Percentiles rank a stretch among this genome's conserved stretches.
These are phyloP conservation scores for Anorthoa munda DNA, from an alignment of 2,888 invertebrate species.

Conservation along the genomic window DNA sequence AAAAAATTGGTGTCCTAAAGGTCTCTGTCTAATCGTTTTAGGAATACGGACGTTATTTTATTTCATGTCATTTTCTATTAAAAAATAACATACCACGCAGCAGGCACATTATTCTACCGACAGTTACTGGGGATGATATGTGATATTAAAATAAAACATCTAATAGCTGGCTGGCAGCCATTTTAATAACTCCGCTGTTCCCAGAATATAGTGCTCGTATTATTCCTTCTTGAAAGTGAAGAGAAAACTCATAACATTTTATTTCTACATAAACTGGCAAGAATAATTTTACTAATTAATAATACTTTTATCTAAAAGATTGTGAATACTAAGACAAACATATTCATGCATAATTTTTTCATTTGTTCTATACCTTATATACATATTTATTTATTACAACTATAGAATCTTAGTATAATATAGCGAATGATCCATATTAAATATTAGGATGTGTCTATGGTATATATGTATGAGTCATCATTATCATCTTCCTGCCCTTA, in stretches of 20 bases:
- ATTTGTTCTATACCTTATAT: neutral
- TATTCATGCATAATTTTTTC: neutral
- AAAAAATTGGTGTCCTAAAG: neutral
- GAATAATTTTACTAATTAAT: neutral
- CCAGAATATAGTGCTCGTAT: conserved; percentile 14
- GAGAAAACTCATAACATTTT: conserved; percentile 10
- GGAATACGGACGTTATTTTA: neutral
- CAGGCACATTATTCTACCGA: conserved; percentile 21
- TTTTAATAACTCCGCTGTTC: conserved; percentile 45
- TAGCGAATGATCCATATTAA: too few species aligned
- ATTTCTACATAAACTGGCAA: neutral
- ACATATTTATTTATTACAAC: too few species aligned
- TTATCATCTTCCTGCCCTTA: too few species aligned
- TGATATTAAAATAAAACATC: conserved; percentile 54
- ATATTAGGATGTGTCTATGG: too few species aligned
- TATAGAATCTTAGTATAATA: too few species aligned
- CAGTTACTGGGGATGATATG: conserved; percentile 39
- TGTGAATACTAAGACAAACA: neutral
- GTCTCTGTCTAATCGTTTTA: neutral
- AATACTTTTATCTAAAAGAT: neutral
- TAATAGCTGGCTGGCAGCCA: conserved; percentile 53
- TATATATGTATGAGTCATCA: too few species aligned
- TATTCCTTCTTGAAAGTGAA: conserved; percentile 15
- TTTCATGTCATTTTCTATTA: neutral
- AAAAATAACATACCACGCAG: neutral